Evolutionary conservation across 2,797 vertebrate species (phyloP).

Genomic region (Crenichthys baileyi): DNA sequence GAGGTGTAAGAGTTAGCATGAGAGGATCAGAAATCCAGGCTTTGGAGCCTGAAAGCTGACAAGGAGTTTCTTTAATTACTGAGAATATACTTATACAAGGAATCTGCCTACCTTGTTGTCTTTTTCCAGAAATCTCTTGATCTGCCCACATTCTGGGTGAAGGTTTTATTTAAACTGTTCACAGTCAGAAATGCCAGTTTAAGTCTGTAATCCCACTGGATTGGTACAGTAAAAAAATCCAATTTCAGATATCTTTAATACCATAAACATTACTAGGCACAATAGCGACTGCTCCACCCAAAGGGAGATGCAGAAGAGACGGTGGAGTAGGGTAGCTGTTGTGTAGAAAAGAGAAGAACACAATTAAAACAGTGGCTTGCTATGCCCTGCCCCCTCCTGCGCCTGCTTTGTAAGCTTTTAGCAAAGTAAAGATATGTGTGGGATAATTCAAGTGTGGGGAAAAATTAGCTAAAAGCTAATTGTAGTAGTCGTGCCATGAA

Average conservation of each 20-base stretch:
- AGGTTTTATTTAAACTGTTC: conserved; percentile 47
- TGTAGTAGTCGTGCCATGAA: background rate
- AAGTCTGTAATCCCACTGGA: conserved; percentile 71
- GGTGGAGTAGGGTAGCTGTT: conserved; percentile 13
- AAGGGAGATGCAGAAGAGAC: conserved; percentile 44
- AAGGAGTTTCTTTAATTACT: conserved; percentile 52
- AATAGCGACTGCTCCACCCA: conserved; percentile 66
- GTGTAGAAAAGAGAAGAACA: conserved; percentile 20
- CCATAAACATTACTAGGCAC: conserved; percentile 79
- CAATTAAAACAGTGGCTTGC: background rate
- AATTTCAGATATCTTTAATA: conserved; percentile 82
- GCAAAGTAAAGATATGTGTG: background rate
- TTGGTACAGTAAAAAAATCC: conserved; percentile 76
- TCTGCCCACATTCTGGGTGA: conserved; percentile 46
- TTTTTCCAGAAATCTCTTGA: conserved; percentile 29
- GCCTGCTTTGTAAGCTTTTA: background rate
- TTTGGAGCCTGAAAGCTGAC: conserved; percentile 33
- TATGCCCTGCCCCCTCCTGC: no score
- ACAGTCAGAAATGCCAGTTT: conserved; percentile 62
- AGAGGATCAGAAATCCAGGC: conserved; percentile 45
- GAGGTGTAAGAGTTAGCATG: conserved; percentile 38
- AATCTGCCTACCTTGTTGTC: conserved; percentile 14
- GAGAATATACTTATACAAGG: conserved; percentile 27
- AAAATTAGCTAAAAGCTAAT: background rate
- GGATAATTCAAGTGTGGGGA: background rate